These are phyloP conservation scores for Aculops lycopersici DNA, from an alignment of 1,140 invertebrate genomes.

Conservation along the genomic window DNA sequence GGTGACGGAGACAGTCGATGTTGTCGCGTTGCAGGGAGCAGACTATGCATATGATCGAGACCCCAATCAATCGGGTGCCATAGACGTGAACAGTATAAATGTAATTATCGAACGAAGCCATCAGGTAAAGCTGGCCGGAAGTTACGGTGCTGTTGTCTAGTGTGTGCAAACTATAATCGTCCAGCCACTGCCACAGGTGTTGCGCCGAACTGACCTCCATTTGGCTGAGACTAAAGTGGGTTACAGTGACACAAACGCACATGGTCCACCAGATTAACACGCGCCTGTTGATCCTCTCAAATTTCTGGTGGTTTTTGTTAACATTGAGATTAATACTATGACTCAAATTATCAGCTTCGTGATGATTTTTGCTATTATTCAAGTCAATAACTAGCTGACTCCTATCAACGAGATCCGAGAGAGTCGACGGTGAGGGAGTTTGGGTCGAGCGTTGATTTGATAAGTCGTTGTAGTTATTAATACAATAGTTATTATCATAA, in stretches of 20 bases:
- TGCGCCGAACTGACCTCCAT: not conserved
- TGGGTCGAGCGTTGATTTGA: not conserved
- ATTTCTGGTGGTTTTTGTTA: not conserved
- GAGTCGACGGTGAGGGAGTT: not conserved
- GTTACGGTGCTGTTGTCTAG: not conserved
- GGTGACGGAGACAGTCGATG: no score
- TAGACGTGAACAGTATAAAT: not conserved
- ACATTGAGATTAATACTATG: not conserved
- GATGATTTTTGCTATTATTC: not conserved
- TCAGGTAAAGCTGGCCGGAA: not conserved
- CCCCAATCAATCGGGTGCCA: not conserved
- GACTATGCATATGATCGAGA: not conserved
- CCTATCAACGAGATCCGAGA: not conserved
- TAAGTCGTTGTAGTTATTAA: not conserved
- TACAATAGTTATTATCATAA: no score
- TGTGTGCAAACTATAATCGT: not conserved
- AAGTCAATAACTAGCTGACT: not conserved
- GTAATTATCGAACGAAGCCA: not conserved
- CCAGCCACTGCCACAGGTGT: not conserved
- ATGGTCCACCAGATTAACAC: not conserved
- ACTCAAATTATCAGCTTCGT: not conserved
- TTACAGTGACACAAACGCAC: not conserved
- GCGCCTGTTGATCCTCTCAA: not conserved
- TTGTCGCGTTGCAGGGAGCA: not conserved
- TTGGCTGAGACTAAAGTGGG: not conserved